Evolutionary conservation across 2,797 vertebrate genomes (phyloP).

Genomic region (Microctenopoma stevenorrisi): DNA sequence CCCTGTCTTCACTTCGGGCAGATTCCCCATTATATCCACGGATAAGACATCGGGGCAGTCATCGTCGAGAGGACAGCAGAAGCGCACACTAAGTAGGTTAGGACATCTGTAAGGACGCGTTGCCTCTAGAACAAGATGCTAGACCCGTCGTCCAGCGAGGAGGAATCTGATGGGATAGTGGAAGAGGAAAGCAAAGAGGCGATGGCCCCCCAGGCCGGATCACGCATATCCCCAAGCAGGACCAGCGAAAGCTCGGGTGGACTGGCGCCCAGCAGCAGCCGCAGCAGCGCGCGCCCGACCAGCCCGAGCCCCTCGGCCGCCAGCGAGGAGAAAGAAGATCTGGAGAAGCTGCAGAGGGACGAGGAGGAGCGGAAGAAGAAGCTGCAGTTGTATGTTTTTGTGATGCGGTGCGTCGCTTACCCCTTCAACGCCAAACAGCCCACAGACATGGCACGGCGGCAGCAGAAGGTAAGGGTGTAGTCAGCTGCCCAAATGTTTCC

Average conservation of each 20-base stretch:
- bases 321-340: slow-evolving; percentile 96
- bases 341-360: slow-evolving; percentile 95
- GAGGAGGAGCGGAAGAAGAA: slow-evolving; percentile 98
- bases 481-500: slow-evolving; percentile 59
- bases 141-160: slow-evolving; percentile 98
- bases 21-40: slow-evolving; percentile 27
- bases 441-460: slow-evolving; percentile 98
- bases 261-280: slow-evolving; percentile 89
- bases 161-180: slow-evolving; percentile 96
- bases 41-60: slow-evolving; percentile 18
- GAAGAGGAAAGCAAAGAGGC: slow-evolving; percentile 96
- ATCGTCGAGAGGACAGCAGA: not conserved
- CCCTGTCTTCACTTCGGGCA: slow-evolving; percentile 37
- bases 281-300: slow-evolving; percentile 90
- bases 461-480: slow-evolving; percentile 93
- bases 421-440: slow-evolving; percentile 99
- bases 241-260: slow-evolving; percentile 91
- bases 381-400: slow-evolving; percentile 98
- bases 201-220: slow-evolving; percentile 88
- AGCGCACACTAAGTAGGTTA: slow-evolving; percentile 10
- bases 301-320: slow-evolving; percentile 96
- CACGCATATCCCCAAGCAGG: slow-evolving; percentile 93
- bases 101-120: slow-evolving; percentile 42
- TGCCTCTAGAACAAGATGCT: slow-evolving; percentile 85
- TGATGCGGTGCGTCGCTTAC: slow-evolving; percentile 97